phyloP scores from a whole-genome alignment of 2,888 invertebrate genomes.

The Pseudococcus jackbeardsleyi region DNA sequence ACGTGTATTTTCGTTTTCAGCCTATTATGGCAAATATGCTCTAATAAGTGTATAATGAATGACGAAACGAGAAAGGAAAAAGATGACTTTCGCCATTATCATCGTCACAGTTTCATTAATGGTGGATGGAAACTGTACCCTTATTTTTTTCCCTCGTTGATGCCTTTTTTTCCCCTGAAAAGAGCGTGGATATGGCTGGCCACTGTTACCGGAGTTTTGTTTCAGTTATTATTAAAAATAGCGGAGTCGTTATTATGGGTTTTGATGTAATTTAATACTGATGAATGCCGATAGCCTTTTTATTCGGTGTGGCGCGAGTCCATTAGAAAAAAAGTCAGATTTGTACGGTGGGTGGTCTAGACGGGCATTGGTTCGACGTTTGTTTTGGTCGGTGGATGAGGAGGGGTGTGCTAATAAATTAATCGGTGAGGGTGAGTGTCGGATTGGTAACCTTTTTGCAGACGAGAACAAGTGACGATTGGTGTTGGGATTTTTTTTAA shows the following conservation, averaged over 20 bases:
- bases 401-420: too few species aligned
- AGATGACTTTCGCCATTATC: slow-evolving; percentile 23
- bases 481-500: too few species aligned
- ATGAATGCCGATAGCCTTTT: slow-evolving; percentile 10
- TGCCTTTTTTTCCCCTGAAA: not conserved
- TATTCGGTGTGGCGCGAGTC: not conserved
- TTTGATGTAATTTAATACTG: slow-evolving; percentile 24
- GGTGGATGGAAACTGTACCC: not conserved
- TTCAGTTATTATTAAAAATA: slow-evolving; percentile 18
- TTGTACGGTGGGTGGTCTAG: not conserved
- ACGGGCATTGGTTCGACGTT: not conserved
- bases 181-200: not conserved
- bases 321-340: not conserved
- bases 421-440: too few species aligned
- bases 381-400: not conserved
- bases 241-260: not conserved
- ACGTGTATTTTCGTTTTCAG: slow-evolving; percentile 14
- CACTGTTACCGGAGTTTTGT: not conserved
- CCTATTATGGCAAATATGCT: slow-evolving; percentile 48
- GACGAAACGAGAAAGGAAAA: not conserved
- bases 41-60: not conserved
- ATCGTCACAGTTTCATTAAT: not conserved
- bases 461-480: too few species aligned
- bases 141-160: not conserved
- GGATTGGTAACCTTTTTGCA: too few species aligned